A percentile compares a stretch with the other conserved stretches of the same genome.
These are phyloP conservation scores for Athene cunicularia DNA, from an alignment of 2,113 vertebrate species.

Conservation along the genomic window DNA sequence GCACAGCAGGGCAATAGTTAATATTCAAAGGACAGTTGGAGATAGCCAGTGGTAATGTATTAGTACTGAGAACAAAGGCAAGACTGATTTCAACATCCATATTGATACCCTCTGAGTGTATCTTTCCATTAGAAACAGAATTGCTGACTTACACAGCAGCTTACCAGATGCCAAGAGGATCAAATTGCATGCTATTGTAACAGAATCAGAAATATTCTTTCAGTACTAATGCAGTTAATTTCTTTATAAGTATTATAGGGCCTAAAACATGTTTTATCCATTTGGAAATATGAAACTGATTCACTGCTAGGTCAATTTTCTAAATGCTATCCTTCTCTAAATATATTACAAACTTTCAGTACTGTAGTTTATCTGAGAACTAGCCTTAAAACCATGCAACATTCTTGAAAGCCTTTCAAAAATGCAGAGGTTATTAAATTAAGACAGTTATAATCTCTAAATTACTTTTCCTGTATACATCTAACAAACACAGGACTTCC, in stretches of 20 bases:
- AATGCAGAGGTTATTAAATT: slow-evolving; percentile 9
- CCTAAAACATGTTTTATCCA: slow-evolving; percentile 2
- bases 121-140: slow-evolving; percentile 14
- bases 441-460: neutral
- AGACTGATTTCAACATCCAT: neutral
- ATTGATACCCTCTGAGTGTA: neutral
- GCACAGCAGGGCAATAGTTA: neutral
- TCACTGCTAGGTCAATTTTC: slow-evolving; percentile 9
- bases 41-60: neutral
- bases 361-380: neutral
- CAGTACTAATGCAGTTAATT: slow-evolving; percentile 18
- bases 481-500: neutral
- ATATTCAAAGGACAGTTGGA: neutral
- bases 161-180: slow-evolving; percentile 24
- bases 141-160: slow-evolving; percentile 12
- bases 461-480: slow-evolving; percentile 11
- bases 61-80: neutral
- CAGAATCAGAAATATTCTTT: neutral
- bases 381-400: neutral
- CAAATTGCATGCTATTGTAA: slow-evolving; percentile 14
- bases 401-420: slow-evolving; percentile 13
- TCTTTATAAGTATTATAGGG: slow-evolving; percentile 13
- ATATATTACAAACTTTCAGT: slow-evolving; percentile 15
- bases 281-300: slow-evolving; percentile 24
- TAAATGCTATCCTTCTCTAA: slow-evolving; percentile 13